Conservation (phyloP, 2,797 vertebrate species). For the Melopsittacus undulatus region DNA sequence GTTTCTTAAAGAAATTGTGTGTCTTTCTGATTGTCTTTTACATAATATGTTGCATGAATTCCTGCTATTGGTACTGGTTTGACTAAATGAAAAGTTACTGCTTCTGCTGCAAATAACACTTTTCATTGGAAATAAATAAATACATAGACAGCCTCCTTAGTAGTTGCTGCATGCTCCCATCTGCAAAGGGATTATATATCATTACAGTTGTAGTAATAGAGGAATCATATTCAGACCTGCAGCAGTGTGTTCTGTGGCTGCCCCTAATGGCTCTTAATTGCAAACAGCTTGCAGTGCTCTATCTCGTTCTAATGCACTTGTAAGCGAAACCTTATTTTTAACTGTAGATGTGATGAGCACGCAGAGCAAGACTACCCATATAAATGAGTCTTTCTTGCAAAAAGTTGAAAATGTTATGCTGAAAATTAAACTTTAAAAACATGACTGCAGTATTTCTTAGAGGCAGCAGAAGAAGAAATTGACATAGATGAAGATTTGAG, state of each 20-base stretch:
- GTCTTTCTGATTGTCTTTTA: not conserved
- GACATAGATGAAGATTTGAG: not conserved
- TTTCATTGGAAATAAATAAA: not conserved
- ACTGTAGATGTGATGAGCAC: not conserved
- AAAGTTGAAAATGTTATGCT: not conserved
- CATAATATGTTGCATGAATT: not conserved
- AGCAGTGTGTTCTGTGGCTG: not conserved
- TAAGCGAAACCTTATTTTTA: not conserved
- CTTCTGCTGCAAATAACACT: not conserved
- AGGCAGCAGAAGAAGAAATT: not conserved
- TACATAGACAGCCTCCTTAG: not conserved
- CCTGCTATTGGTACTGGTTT: not conserved
- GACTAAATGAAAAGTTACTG: not conserved
- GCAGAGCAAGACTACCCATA: not conserved
- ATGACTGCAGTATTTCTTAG: not conserved
- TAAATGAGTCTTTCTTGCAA: not conserved
- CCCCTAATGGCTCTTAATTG: slow-evolving; percentile 12
- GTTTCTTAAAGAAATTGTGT: not conserved
- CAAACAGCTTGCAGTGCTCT: not conserved
- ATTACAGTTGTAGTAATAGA: not conserved
- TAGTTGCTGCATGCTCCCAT: not conserved
- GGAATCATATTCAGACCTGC: not conserved
- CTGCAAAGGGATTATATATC: not conserved
- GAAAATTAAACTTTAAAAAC: not conserved
- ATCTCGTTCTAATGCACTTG: not conserved